These are phyloP conservation scores for Parnassius orleans DNA, from an alignment of 2,888 invertebrate species.

Conservation along the genomic window DNA sequence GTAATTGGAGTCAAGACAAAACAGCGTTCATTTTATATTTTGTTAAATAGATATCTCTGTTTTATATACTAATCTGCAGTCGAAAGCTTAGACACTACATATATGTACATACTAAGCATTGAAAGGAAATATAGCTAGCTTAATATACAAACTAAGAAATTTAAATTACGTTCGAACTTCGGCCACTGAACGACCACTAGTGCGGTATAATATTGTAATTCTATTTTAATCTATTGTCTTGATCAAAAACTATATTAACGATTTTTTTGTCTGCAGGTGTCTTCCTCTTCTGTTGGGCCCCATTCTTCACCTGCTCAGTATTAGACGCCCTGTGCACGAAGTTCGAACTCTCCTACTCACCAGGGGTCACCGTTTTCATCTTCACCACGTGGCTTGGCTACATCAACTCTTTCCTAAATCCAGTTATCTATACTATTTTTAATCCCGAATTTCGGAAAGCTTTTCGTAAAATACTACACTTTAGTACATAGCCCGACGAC, in stretches of 20 bases:
- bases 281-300: conserved; percentile 99
- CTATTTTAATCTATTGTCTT: neutral
- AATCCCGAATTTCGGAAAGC: conserved; percentile 99
- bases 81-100: too few species aligned
- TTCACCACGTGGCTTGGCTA: conserved; percentile 99
- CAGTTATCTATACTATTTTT: conserved; percentile 96
- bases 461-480: conserved; percentile 94
- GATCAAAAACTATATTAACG: neutral
- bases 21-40: too few species aligned
- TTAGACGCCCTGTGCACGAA: conserved; percentile 98
- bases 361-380: conserved; percentile 94
- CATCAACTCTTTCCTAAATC: conserved; percentile 97
- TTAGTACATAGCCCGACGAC: conserved; percentile 79
- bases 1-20: too few species aligned
- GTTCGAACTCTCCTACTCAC: conserved; percentile 87
- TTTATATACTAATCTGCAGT: too few species aligned
- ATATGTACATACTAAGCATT: too few species aligned
- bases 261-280: conserved; percentile 85
- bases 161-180: too few species aligned
- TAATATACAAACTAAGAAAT: too few species aligned
- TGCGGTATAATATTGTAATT: too few species aligned
- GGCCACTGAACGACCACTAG: too few species aligned
- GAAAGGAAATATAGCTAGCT: too few species aligned
- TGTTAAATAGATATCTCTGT: too few species aligned
- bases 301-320: conserved; percentile 99